Percentiles rank a stretch among this genome's conserved stretches.
phyloP scores from a whole-genome alignment of 2,888 invertebrate genomes.

The Megalurothrips usitatus region DNA sequence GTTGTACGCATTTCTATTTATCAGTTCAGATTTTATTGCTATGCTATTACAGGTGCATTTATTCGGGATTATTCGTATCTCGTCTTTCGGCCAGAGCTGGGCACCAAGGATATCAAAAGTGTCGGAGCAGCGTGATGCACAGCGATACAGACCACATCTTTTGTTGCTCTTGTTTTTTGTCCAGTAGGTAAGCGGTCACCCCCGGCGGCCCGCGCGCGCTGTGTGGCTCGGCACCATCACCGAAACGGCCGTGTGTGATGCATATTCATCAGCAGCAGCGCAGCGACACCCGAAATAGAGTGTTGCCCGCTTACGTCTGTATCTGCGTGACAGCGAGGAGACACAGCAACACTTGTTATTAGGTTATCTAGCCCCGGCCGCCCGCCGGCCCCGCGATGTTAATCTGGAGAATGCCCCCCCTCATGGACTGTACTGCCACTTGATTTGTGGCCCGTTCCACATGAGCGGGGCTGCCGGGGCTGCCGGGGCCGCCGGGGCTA shows the following conservation, averaged over 20 bases:
- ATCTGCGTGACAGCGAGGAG: background rate
- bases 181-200: too few relatives aligned
- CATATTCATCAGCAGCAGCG: background rate
- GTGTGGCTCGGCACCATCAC: background rate
- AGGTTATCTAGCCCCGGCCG: background rate
- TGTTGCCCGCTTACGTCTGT: background rate
- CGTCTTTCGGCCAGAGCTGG: too few relatives aligned
- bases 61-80: too few relatives aligned
- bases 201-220: background rate
- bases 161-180: too few relatives aligned
- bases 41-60: too few relatives aligned
- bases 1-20: too few relatives aligned
- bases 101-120: too few relatives aligned
- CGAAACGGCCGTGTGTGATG: background rate
- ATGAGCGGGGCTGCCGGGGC: background rate
- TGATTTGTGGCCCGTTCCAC: background rate
- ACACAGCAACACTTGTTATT: slow-evolving; percentile 11
- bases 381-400: background rate
- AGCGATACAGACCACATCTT: too few relatives aligned
- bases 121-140: too few relatives aligned
- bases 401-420: background rate
- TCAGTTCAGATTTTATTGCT: too few relatives aligned
- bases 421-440: background rate
- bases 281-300: slow-evolving; percentile 3
- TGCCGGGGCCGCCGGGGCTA: background rate